Evolutionary conservation across 1,140 invertebrate species (phyloP), one percentile per base, ranked within the genome.

Genomic region (Augochlora pura): DNA sequence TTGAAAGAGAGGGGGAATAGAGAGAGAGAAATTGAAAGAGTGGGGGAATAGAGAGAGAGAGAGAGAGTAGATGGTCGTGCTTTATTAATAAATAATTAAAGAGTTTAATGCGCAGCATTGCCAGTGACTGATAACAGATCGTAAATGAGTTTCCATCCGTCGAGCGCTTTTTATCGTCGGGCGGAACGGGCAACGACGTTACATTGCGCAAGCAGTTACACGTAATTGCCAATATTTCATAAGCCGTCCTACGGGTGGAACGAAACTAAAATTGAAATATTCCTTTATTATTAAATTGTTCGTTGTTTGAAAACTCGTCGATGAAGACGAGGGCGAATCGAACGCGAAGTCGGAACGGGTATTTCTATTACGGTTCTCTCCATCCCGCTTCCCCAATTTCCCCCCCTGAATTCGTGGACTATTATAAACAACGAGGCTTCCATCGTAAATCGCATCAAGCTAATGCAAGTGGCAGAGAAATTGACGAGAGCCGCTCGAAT

Each of bases 61-160:
- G n/a, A n/a, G n/a, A n/a, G 32, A 32, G 32, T 4, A 32, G 32
- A 32, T 4, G 27, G 64, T 52, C 62, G 69, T 77, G 81, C 86
- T 88, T 88, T 87, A 88, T 89, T 89, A 87, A 86, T 82, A 82
- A 90, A 85, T 76, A 86, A 83, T 84, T 80, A 67, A 62, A 75
- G 52, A 82, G 65, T 75, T 82, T 80, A 74, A 80, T 82, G 69
- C 52, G 49, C 46, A 70, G 39, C 12, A 54, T 60, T 16, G 59
- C 4, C 23, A 27, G 69, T 67, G 74, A 78, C 70, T 27, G 39
- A 75, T 65, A 66, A 39, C 23, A 68, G 25, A 59, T 66, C 54
- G 62, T n/a, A 75, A 76, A 69, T 66, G 54, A 76, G 23, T 79
- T 72, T 64, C 59, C 68, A 39, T 54, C 42, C 52, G 16, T 74